Evolutionary conservation across 2,113 vertebrate species (phyloP), one percentile per base, ranked within the genome.

Genomic region (Symphodus melops): DNA sequence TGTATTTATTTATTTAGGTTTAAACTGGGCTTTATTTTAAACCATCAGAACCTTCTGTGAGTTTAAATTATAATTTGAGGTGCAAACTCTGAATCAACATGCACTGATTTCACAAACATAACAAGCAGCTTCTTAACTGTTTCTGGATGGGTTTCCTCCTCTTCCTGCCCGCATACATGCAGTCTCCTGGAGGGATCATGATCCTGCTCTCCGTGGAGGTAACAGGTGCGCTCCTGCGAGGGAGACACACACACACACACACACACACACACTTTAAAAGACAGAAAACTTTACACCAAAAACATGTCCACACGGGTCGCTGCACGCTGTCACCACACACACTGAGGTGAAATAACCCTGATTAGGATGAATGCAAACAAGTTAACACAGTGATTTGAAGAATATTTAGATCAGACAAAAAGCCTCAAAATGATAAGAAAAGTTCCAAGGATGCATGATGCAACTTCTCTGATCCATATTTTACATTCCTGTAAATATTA

Each of bases 111-210:
- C 14, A 57, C 42, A 59, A 5, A 14, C 28, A 52, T 14, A 53
- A 10, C 6, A 2, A 60, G 13, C 4, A 19, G 64, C 4, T 86
- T 91, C 95, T 94, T 96, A 95, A 98, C 97, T 97, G 97, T 93
- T 98, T 99, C 77, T 98, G 97, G 77, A 97, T 75, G 53, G 97
- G 97, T 88, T 97, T 98, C 90, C 97, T 96, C 88, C 97, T 92
- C 91, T 98, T 99, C 52, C 96, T 94, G 61, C 97, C 97, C 0
- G 97, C 97, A 5, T 99, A 99, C 68, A 96, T 95, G 88, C 97
- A 97, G 88, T 99, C 97, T 82, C 96, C 96, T 0, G 96, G 96
- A 37, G 97, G 97, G 75, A 99, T 97, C 97, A 99, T 98, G 81
- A 72, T 93, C 85, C 54, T 76, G 81, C 86, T 86, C 87, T 92